These are phyloP conservation scores for Alectura lathami DNA, from an alignment of 2,113 vertebrate genomes.

Conservation along the genomic window DNA sequence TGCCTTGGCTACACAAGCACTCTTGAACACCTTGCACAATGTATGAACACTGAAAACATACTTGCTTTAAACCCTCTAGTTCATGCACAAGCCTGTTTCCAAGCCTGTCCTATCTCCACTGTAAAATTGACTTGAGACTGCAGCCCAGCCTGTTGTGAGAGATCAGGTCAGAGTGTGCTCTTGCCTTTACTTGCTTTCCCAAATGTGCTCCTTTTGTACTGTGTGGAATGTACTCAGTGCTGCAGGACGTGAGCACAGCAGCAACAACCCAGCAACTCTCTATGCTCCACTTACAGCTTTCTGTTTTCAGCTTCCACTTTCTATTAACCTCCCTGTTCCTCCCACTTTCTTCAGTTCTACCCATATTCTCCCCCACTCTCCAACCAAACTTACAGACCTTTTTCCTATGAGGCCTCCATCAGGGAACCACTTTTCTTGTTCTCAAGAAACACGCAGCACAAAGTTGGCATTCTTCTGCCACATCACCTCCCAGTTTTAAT, in stretches of 20 bases:
- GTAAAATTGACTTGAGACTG: fast-evolving
- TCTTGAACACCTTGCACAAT: not conserved
- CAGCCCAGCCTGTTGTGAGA: not conserved
- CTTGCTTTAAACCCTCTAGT: not conserved
- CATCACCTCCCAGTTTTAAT: not conserved
- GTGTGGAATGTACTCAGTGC: not conserved
- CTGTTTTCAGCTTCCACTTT: not conserved
- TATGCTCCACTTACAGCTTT: not conserved
- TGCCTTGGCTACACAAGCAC: not conserved
- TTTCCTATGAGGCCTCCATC: not conserved
- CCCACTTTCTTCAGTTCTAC: not conserved
- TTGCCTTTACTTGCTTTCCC: not conserved
- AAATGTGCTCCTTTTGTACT: not conserved
- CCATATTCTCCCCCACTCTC: not conserved
- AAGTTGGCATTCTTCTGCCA: not conserved
- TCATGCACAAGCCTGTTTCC: not conserved
- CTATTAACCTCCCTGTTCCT: not conserved
- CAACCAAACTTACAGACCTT: not conserved
- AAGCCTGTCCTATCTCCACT: not conserved
- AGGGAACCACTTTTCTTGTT: not conserved
- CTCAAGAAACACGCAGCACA: not conserved
- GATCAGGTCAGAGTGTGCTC: not conserved
- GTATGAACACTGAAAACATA: not conserved
- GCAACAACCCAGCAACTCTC: not conserved
- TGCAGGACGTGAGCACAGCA: not conserved